Conservation (phyloP, 2,113 vertebrate genomes). For the Lycaon pictus region DNA sequence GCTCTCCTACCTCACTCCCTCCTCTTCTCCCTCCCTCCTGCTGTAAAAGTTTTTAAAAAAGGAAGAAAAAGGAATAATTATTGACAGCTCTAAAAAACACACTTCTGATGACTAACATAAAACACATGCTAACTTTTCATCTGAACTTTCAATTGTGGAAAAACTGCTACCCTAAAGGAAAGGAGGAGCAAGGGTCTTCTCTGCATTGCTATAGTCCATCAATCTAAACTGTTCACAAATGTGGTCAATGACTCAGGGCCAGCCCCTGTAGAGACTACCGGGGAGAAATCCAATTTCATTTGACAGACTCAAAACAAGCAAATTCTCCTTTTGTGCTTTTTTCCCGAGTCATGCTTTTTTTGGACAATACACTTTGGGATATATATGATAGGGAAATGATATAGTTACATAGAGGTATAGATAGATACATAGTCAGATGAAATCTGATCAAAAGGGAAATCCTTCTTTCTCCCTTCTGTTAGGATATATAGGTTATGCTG, state of each 20-base stretch:
- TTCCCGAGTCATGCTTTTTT: neutral
- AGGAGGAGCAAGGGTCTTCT: neutral
- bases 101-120: neutral
- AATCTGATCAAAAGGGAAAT: neutral
- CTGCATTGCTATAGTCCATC: neutral
- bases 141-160: neutral
- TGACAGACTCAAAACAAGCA: neutral
- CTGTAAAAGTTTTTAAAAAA: neutral
- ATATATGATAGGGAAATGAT: neutral
- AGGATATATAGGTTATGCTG: neutral
- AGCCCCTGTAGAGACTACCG: neutral
- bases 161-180: neutral
- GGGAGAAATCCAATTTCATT: neutral
- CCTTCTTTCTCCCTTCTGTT: neutral
- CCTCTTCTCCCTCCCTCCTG: neutral
- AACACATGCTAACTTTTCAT: constrained; percentile 8
- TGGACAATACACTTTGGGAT: neutral
- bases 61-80: neutral
- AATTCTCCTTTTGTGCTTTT: neutral
- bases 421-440: neutral
- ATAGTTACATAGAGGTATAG: neutral
- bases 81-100: neutral
- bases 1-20: neutral
- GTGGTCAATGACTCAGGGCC: neutral
- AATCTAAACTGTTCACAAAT: neutral